A percentile compares a stretch with the other conserved stretches of the same genome.
These are phyloP conservation scores for Halcyon leucocephala DNA, from an alignment of 2,797 vertebrate genomes.

Conservation along the genomic window DNA sequence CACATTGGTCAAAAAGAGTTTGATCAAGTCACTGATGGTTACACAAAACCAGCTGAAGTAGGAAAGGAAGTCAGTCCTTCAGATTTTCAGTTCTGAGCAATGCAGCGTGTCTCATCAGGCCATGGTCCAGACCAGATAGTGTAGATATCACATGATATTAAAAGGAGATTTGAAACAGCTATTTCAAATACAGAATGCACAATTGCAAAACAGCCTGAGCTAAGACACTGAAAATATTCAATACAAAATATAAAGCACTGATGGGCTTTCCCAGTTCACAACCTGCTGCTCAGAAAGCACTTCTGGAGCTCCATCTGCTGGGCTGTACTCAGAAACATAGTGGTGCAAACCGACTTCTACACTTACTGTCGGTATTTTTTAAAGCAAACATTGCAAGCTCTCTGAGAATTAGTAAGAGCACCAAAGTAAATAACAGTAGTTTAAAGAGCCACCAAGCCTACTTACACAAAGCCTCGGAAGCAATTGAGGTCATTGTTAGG, in stretches of 20 bases:
- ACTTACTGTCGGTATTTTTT: neutral
- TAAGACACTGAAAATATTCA: neutral
- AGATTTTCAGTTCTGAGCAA: neutral
- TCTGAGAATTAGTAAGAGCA: neutral
- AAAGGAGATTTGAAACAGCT: neutral
- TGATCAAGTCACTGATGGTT: neutral
- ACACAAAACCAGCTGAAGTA: neutral
- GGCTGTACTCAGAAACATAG: neutral
- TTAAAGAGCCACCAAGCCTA: slow-evolving; percentile 5
- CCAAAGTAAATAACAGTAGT: neutral
- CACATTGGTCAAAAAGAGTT: neutral
- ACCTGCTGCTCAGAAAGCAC: neutral
- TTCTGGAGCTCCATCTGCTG: neutral
- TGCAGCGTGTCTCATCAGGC: neutral
- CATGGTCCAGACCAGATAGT: neutral
- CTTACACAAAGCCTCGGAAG: slow-evolving; percentile 95
- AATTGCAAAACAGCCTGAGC: neutral
- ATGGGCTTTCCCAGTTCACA: neutral
- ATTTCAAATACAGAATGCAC: neutral
- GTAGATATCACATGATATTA: neutral
- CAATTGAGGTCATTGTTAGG: slow-evolving; percentile 90
- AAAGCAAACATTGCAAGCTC: neutral
- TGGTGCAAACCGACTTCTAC: neutral
- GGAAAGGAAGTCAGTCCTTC: neutral
- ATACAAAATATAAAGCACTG: neutral